Percentiles rank a stretch among this genome's conserved stretches.
phyloP scores from a whole-genome alignment of 2,113 vertebrate genomes.

The Chloropsis hardwickii region DNA sequence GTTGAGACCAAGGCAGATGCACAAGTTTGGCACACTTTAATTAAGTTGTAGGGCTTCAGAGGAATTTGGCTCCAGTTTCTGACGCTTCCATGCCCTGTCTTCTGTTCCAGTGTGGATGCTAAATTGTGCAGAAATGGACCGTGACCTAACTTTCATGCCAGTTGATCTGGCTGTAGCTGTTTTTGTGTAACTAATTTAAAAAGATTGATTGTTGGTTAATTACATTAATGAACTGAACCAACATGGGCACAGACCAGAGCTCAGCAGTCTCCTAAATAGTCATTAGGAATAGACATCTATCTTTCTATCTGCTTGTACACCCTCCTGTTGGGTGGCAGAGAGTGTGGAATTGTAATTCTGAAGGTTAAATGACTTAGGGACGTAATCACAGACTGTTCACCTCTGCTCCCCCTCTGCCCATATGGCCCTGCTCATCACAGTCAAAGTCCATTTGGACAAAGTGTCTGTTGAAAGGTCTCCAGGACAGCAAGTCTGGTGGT shows the following conservation, averaged over 20 bases:
- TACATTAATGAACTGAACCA: slow-evolving; percentile 64
- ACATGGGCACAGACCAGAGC: slow-evolving; percentile 25
- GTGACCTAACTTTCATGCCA: slow-evolving; percentile 34
- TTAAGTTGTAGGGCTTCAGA: slow-evolving; percentile 55
- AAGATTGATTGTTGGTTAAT: slow-evolving; percentile 66
- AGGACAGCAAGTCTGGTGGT: neutral
- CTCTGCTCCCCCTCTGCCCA: slow-evolving; percentile 11
- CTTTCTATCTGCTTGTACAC: slow-evolving; percentile 51
- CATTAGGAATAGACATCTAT: slow-evolving; percentile 42
- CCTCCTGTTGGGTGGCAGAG: slow-evolving; percentile 24
- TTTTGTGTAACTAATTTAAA: slow-evolving; percentile 60
- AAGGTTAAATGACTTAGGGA: slow-evolving; percentile 52
- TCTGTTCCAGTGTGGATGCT: slow-evolving; percentile 15
- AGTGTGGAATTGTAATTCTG: slow-evolving; percentile 32
- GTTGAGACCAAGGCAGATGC: slow-evolving; percentile 37
- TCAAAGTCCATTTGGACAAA: slow-evolving; percentile 31
- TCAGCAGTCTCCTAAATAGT: slow-evolving; percentile 53
- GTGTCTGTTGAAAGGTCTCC: slow-evolving; percentile 34
- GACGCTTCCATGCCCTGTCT: slow-evolving; percentile 4
- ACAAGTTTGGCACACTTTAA: slow-evolving; percentile 41
- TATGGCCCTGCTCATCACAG: slow-evolving; percentile 6
- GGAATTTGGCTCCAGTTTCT: slow-evolving; percentile 37
- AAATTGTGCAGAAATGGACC: slow-evolving; percentile 50
- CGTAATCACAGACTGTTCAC: slow-evolving; percentile 26
- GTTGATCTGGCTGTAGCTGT: slow-evolving; percentile 16